phyloP scores from a whole-genome alignment of 2,113 vertebrate species.

The Sclerurus mexicanus region DNA sequence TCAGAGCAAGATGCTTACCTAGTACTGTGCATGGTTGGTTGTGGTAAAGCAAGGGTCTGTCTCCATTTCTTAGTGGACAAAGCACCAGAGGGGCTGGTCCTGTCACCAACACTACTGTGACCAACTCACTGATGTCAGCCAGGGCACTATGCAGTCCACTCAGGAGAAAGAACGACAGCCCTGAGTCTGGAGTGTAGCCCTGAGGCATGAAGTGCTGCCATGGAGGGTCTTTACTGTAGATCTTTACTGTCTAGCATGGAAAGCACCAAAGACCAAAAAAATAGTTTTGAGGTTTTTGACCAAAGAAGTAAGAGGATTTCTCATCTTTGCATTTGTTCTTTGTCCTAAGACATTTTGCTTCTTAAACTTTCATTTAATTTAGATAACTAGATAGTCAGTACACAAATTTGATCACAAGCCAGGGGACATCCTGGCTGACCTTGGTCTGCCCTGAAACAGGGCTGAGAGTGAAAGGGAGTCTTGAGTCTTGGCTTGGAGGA shows the following conservation, averaged over 20 bases:
- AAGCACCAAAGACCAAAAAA: not conserved
- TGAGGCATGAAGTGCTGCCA: not conserved
- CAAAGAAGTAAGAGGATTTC: not conserved
- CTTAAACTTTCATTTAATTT: not conserved
- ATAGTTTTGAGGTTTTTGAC: not conserved
- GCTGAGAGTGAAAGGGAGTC: not conserved
- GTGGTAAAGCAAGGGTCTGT: not conserved
- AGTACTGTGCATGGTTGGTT: not conserved
- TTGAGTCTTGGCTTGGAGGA: not conserved
- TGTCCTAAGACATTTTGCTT: not conserved
- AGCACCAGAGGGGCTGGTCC: not conserved
- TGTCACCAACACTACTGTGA: not conserved
- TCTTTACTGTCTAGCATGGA: not conserved
- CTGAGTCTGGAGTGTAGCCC: not conserved
- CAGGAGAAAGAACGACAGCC: not conserved
- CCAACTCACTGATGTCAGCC: not conserved
- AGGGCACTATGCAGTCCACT: rapidly evolving
- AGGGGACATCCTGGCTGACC: not conserved
- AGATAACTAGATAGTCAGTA: not conserved
- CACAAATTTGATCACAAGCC: not conserved
- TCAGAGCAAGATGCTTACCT: not conserved
- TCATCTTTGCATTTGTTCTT: not conserved
- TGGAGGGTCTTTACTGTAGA: rapidly evolving
- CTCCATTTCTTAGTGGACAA: not conserved
- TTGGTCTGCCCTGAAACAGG: not conserved